phyloP scores from a whole-genome alignment of 2,113 vertebrate species.

The Craseonycteris thonglongyai region DNA sequence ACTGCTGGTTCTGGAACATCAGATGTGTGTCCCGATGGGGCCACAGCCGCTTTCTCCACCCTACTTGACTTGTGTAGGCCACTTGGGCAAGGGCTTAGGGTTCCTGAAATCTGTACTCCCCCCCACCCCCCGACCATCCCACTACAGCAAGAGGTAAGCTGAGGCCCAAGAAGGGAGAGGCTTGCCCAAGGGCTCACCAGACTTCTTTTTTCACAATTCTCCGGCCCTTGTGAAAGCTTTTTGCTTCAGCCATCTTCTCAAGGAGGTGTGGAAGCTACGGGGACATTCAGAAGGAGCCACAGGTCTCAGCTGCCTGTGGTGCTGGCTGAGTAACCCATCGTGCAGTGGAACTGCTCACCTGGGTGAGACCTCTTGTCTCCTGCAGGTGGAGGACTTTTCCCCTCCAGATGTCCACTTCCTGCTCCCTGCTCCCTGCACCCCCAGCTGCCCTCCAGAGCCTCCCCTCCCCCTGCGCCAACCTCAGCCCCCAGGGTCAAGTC shows the following conservation, averaged over 20 bases:
- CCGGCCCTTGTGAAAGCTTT: not conserved
- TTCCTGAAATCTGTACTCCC: not conserved
- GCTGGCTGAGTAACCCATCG: not conserved
- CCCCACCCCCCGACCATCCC: not conserved
- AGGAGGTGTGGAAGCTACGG: not conserved
- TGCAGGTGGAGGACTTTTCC: not conserved
- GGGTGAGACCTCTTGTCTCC: not conserved
- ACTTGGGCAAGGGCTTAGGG: not conserved
- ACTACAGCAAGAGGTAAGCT: not conserved
- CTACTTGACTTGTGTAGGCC: not conserved
- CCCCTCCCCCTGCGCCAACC: no score
- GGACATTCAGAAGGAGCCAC: not conserved
- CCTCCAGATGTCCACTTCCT: not conserved
- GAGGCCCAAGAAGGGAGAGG: not conserved
- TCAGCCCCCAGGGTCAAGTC: not conserved
- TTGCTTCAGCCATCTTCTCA: not conserved
- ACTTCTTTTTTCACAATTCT: not conserved
- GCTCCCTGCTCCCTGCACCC: not conserved
- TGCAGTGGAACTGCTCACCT: fast-evolving
- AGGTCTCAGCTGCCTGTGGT: not conserved
- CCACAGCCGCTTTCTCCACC: not conserved
- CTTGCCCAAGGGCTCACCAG: not conserved
- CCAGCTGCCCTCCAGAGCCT: not conserved
- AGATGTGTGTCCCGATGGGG: not conserved
- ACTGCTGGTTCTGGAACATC: not conserved